A percentile compares a stretch with the other conserved stretches of the same genome.
Evolutionary conservation across 1,140 invertebrate genomes (phyloP).

Genomic region (Nasonia longicornis): DNA sequence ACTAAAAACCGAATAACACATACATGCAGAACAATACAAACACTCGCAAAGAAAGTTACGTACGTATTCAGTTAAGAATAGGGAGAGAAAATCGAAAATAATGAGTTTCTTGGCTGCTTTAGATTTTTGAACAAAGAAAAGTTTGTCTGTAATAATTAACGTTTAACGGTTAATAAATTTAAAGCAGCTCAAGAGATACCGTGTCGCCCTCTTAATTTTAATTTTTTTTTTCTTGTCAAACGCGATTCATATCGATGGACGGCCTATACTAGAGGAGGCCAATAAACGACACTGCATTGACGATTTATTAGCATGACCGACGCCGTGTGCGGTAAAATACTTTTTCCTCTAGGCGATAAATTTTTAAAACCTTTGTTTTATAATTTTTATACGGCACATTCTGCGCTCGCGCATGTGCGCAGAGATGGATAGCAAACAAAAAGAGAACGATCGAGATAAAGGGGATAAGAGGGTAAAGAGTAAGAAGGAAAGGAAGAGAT

Average conservation of each 20-base stretch:
- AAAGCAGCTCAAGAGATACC: constrained; percentile 37
- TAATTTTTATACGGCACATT: constrained; percentile 44
- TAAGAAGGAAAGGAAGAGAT: constrained; percentile 24
- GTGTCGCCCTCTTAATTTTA: constrained; percentile 42
- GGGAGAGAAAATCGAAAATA: constrained; percentile 43
- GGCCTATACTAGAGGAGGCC: constrained; percentile 34
- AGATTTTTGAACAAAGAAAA: constrained; percentile 36
- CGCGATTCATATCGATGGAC: constrained; percentile 38
- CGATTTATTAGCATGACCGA: constrained; percentile 39
- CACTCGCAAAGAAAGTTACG: constrained; percentile 42
- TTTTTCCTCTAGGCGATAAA: constrained; percentile 42
- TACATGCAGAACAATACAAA: constrained; percentile 38
- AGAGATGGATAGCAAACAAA: constrained; percentile 36
- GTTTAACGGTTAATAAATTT: constrained; percentile 28
- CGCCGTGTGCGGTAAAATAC: constrained; percentile 31
- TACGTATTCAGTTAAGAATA: constrained; percentile 38
- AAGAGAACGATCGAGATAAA: constrained; percentile 42
- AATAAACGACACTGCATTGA: constrained; percentile 34
- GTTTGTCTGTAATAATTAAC: constrained; percentile 40
- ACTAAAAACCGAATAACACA: constrained; percentile 25
- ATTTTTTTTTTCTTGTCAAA: constrained; percentile 41
- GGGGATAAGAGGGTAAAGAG: not conserved
- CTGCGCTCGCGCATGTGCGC: constrained; percentile 35
- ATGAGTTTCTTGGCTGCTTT: constrained; percentile 39
- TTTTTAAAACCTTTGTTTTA: constrained; percentile 47